These are phyloP conservation scores for Neocrepidodera transversa DNA, from an alignment of 2,888 invertebrate genomes.

Conservation along the genomic window DNA sequence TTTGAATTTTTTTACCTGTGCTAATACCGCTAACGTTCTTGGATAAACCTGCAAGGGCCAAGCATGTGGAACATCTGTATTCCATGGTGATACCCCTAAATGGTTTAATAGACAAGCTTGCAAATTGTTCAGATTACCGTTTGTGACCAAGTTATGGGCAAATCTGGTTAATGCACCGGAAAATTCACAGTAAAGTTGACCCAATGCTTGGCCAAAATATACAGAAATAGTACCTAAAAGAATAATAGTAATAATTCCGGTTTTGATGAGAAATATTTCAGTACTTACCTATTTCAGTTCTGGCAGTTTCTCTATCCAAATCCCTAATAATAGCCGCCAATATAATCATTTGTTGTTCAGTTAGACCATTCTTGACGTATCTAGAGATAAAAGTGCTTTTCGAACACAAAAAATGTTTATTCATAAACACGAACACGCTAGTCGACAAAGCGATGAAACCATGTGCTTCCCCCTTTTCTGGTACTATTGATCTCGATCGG, in stretches of 20 bases:
- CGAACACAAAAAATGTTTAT: constrained; percentile 79
- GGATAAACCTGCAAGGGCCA: constrained; percentile 83
- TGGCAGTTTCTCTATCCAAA: constrained; percentile 86
- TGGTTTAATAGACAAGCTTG: constrained; percentile 77
- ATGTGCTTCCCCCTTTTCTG: constrained; percentile 80
- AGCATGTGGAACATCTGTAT: constrained; percentile 67
- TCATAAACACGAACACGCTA: constrained; percentile 85
- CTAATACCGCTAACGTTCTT: constrained; percentile 81
- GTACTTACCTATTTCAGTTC: constrained; percentile 74
- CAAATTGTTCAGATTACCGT: constrained; percentile 70
- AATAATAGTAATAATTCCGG: too few species aligned
- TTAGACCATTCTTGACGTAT: constrained; percentile 73
- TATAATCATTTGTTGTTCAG: constrained; percentile 88
- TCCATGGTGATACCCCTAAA: constrained; percentile 77
- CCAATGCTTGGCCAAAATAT: constrained; percentile 76
- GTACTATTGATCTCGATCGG: constrained; percentile 66
- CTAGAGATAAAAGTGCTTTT: constrained; percentile 72
- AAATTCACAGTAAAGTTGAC: constrained; percentile 73
- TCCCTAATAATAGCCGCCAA: constrained; percentile 89
- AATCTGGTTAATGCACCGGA: constrained; percentile 81
- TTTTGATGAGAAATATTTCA: too few species aligned
- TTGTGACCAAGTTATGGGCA: constrained; percentile 80
- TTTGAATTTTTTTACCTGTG: constrained; percentile 66
- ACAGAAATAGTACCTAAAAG: constrained; percentile 72
- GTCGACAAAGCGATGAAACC: constrained; percentile 87